Base-by-base conservation (phyloP, 2,888 invertebrate genomes). In the Hipparchia sbordonii region DNA sequence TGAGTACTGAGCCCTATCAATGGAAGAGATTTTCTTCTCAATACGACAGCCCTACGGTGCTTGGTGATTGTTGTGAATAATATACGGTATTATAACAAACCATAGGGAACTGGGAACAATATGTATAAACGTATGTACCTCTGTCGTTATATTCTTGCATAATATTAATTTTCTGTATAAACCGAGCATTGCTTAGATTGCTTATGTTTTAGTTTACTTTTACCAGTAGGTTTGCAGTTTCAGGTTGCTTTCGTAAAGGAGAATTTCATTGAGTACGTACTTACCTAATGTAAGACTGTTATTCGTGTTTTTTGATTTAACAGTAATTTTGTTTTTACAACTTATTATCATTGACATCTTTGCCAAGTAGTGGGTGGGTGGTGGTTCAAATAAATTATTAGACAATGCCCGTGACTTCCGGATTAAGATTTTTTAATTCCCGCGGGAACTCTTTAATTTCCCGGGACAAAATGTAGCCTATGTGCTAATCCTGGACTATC, bases 61-160 rank as follows among this genome's bases (percentile, higher is more conserved):
- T 45, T 61, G 59, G 67, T 66, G 59, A 51, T 74, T 72, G 76
- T 68, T 76, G 74, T 79, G 80, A 80, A 77, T 78, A 79, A 80
- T 74, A 67, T 68, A 74, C 65, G 63, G 46, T 59, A 48, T 68
- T 74, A 74, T 68, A 72, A 71, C 70, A 60, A 70, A 74, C 68
- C 68, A 61, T 57, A 51, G 70, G 45, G 73, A 70, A 71, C 74
- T 23, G 70, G 45, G 73, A 68, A 71, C 74, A 72, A 74, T 72
- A 71, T 72, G 74, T 70, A 74, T 45, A 45, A 52, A 59, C 68
- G 33, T 60, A 73, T 45, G 13, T 60, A 68, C 57, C 57, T n/a
- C 39, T 56, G 51, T 65, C 67, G 67, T 70, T 70, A 57, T 70
- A 57, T 61, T 67, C 59, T 48, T 67, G 67, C 62, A 72, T 70